These are phyloP conservation scores for Diadegma fenestrale DNA, from an alignment of 2,888 invertebrate species.

Conservation along the genomic window DNA sequence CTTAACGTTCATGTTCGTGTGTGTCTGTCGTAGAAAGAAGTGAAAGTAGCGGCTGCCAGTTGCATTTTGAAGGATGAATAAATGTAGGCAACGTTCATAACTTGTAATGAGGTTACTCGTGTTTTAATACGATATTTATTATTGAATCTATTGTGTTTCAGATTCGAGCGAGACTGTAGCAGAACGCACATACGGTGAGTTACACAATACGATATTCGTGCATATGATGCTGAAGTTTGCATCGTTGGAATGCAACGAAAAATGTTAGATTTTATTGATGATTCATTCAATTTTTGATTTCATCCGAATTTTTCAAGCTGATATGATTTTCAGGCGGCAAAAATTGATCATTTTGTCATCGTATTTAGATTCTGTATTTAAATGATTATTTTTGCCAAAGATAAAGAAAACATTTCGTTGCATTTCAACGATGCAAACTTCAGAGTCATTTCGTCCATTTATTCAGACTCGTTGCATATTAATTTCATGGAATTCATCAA, in stretches of 20 bases:
- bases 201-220: slow-evolving; percentile 15
- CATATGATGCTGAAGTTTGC: too few species aligned
- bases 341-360: too few species aligned
- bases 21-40: slow-evolving; percentile 61
- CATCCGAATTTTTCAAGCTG: too few species aligned
- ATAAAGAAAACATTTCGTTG: too few species aligned
- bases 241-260: too few species aligned
- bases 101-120: slow-evolving; percentile 40
- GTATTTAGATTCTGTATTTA: too few species aligned
- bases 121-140: slow-evolving; percentile 58
- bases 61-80: slow-evolving; percentile 60
- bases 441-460: neutral
- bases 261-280: too few species aligned
- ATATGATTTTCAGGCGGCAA: too few species aligned
- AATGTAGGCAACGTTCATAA: slow-evolving; percentile 34
- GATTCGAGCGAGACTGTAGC: slow-evolving; percentile 82
- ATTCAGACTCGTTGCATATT: neutral
- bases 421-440: too few species aligned
- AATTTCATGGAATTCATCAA: neutral
- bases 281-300: too few species aligned
- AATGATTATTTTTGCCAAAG: too few species aligned
- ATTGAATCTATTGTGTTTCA: slow-evolving; percentile 75
- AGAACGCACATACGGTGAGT: slow-evolving; percentile 84
- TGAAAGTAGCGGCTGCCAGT: slow-evolving; percentile 60
- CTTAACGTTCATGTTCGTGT: slow-evolving; percentile 33